Percentiles rank a stretch among this genome's conserved stretches.
Conservation (phyloP, 2,888 invertebrate species). For the Oscheius sp. region DNA sequence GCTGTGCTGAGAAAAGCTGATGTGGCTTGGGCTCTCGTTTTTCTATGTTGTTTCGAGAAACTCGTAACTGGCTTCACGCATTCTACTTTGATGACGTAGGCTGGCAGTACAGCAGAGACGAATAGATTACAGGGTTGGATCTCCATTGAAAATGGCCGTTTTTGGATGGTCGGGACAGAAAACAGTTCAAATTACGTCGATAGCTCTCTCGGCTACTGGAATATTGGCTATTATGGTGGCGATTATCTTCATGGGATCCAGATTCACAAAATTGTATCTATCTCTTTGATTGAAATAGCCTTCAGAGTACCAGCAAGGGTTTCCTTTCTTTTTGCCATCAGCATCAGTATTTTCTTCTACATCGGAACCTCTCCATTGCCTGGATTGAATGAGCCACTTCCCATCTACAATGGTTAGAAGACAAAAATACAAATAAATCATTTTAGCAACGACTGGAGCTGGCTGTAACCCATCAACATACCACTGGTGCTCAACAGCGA, state of each 20-base stretch:
- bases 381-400: conserved; percentile 30
- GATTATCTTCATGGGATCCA: conserved; percentile 13
- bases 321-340: conserved; percentile 40
- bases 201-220: conserved; percentile 37
- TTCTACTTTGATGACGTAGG: conserved; percentile 38
- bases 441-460: conserved; percentile 29
- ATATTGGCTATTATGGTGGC: conserved; percentile 16
- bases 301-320: conserved; percentile 40
- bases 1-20: conserved; percentile 26
- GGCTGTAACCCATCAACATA: conserved; percentile 44
- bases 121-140: conserved; percentile 20
- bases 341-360: conserved; percentile 42
- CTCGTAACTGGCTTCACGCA: conserved; percentile 34
- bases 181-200: conserved; percentile 38
- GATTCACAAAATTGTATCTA: conserved; percentile 12
- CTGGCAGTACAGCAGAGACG: background rate
- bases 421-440: background rate
- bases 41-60: conserved; percentile 45
- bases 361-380: conserved; percentile 40
- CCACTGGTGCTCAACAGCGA: conserved; percentile 35
- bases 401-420: conserved; percentile 38
- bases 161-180: conserved; percentile 45
- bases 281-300: conserved; percentile 7
- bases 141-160: conserved; percentile 41
- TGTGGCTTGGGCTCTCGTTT: conserved; percentile 41